A percentile compares a stretch with the other conserved stretches of the same genome.
phyloP scores from a whole-genome alignment of 2,113 vertebrate genomes.

The Syngnathus scovelli region DNA sequence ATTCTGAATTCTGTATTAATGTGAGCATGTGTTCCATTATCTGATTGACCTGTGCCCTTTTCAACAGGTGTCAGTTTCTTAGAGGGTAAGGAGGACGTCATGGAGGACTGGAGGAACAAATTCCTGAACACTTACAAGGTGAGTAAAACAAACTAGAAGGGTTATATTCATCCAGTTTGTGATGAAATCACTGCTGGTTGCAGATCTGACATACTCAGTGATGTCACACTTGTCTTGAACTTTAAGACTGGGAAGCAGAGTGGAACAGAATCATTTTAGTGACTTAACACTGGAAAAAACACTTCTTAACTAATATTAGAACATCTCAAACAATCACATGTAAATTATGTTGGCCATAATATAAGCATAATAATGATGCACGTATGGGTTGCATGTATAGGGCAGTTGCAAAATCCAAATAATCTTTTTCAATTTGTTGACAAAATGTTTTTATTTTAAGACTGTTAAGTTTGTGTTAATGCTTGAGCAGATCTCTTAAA shows the following conservation, averaged over 20 bases:
- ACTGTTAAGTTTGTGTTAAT: neutral
- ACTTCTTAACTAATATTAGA: neutral
- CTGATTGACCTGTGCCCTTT: neutral
- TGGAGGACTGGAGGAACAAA: constrained; percentile 82
- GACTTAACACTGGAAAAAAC: neutral
- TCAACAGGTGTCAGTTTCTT: constrained; percentile 80
- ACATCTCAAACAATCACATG: neutral
- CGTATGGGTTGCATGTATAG: neutral
- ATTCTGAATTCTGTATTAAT: neutral
- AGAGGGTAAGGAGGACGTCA: constrained; percentile 81
- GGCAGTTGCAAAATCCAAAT: neutral
- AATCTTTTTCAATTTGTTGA: neutral
- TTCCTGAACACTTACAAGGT: constrained; percentile 89
- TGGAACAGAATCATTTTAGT: neutral
- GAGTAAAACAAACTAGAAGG: constrained; percentile 30
- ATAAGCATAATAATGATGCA: neutral
- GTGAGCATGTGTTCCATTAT: neutral
- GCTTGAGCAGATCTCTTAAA: neutral
- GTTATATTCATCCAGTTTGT: neutral
- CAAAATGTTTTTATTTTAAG: neutral
- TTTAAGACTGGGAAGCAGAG: neutral
- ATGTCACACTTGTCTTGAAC: neutral
- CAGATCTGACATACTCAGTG: neutral
- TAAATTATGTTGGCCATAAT: neutral
- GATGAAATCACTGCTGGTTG: neutral